phyloP scores from a whole-genome alignment of 2,113 vertebrate genomes.

The Nesospiza acunhae region DNA sequence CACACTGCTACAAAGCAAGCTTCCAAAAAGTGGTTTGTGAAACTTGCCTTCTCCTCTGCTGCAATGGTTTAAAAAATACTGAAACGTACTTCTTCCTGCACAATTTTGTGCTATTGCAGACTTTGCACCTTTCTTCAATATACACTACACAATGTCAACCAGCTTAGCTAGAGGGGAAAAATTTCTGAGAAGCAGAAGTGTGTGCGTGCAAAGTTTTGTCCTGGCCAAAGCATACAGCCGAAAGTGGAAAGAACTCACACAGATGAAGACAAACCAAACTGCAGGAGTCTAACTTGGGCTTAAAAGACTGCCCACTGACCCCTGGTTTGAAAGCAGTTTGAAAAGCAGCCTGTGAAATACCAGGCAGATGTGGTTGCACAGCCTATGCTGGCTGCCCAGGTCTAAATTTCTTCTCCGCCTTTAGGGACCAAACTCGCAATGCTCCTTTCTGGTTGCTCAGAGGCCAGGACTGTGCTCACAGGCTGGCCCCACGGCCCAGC shows the following conservation, averaged over 20 bases:
- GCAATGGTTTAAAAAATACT: background rate
- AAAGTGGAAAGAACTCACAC: background rate
- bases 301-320: background rate
- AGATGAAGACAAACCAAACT: background rate
- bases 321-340: background rate
- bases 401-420: background rate
- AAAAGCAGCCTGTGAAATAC: background rate
- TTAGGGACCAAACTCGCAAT: accelerated
- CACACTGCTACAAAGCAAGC: background rate
- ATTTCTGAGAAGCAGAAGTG: background rate
- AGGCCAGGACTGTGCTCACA: background rate
- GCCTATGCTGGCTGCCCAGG: background rate
- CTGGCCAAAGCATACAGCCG: background rate
- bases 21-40: background rate
- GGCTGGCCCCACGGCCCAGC: background rate
- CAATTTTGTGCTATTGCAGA: background rate
- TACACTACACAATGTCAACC: background rate
- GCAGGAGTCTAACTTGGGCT: background rate
- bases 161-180: background rate
- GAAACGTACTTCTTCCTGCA: background rate
- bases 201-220: background rate
- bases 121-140: background rate
- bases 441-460: background rate
- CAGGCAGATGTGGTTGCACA: background rate
- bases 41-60: background rate